A percentile compares a stretch with the other conserved stretches of the same genome.
These are phyloP conservation scores for Tragelaphus scriptus DNA, from an alignment of 2,113 vertebrate species.

Conservation along the genomic window DNA sequence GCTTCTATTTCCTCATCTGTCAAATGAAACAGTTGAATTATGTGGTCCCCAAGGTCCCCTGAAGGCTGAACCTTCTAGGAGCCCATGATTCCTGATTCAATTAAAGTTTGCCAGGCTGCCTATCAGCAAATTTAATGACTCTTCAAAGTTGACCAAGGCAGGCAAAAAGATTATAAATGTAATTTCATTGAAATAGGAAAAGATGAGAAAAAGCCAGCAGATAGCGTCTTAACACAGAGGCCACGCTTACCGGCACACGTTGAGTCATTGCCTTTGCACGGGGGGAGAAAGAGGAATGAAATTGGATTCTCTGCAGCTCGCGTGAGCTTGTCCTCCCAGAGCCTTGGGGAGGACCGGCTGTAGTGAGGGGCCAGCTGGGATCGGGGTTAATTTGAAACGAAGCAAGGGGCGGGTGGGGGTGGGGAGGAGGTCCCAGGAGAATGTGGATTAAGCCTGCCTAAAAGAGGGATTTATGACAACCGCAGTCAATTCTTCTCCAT, in stretches of 20 bases:
- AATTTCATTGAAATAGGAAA: slow-evolving; percentile 51
- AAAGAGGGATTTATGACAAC: slow-evolving; percentile 44
- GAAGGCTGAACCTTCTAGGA: slow-evolving; percentile 50
- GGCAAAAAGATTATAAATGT: slow-evolving; percentile 43
- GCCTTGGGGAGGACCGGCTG: neutral
- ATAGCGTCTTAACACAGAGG: slow-evolving; percentile 26
- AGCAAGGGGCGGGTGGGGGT: accelerated
- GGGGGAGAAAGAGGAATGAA: neutral
- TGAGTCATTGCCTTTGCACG: neutral
- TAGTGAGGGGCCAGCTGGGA: neutral
- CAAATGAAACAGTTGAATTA: slow-evolving; percentile 56
- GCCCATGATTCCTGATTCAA: slow-evolving; percentile 54
- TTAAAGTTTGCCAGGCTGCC: slow-evolving; percentile 63
- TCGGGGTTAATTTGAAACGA: slow-evolving; percentile 28
- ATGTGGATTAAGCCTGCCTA: slow-evolving; percentile 37
- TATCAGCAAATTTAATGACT: slow-evolving; percentile 69
- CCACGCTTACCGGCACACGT: neutral
- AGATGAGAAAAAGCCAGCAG: slow-evolving; percentile 44
- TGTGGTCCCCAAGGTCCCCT: slow-evolving; percentile 22
- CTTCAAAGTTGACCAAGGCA: slow-evolving; percentile 68
- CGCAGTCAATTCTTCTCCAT: slow-evolving; percentile 41
- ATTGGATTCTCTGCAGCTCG: slow-evolving; percentile 2
- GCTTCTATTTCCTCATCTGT: slow-evolving; percentile 20
- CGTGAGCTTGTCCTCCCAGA: neutral
- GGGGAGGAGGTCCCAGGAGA: neutral